phyloP scores from a whole-genome alignment of 2,113 vertebrate species.

The Syrmaticus mikado region DNA sequence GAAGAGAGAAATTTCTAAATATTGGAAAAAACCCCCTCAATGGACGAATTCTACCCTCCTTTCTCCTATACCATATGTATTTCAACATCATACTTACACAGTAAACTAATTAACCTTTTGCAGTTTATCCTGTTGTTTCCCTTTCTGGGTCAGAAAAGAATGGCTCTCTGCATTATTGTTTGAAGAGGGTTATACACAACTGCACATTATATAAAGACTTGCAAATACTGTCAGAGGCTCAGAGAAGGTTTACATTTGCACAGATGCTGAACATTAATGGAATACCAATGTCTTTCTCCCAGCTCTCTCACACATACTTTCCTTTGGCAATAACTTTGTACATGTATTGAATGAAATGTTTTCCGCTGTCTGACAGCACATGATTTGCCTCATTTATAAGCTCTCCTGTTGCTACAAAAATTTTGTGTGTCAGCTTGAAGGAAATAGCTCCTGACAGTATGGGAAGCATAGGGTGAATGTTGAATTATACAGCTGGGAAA shows the following conservation, averaged over 20 bases:
- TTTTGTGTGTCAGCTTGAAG: neutral
- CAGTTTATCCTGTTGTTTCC: neutral
- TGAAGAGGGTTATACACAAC: neutral
- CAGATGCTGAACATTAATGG: neutral
- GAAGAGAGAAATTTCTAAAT: neutral
- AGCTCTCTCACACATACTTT: neutral
- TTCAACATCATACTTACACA: neutral
- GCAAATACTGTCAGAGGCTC: neutral
- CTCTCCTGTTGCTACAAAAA: neutral
- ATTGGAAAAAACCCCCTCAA: neutral
- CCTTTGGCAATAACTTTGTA: neutral
- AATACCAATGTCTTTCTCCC: neutral
- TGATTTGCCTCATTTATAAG: neutral
- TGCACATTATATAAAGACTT: neutral
- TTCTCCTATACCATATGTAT: neutral
- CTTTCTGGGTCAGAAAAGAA: slow-evolving; percentile 1
- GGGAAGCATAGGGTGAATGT: neutral
- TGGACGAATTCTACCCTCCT: neutral
- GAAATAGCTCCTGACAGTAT: neutral
- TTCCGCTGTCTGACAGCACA: neutral
- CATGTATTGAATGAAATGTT: neutral
- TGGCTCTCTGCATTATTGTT: neutral
- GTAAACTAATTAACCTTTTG: neutral
- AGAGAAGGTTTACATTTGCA: slow-evolving; percentile 10
- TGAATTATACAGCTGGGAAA: neutral